Percentiles rank a stretch among this genome's conserved stretches.
phyloP scores from a whole-genome alignment of 2,113 vertebrate species.

The Myrmecobius fasciatus region DNA sequence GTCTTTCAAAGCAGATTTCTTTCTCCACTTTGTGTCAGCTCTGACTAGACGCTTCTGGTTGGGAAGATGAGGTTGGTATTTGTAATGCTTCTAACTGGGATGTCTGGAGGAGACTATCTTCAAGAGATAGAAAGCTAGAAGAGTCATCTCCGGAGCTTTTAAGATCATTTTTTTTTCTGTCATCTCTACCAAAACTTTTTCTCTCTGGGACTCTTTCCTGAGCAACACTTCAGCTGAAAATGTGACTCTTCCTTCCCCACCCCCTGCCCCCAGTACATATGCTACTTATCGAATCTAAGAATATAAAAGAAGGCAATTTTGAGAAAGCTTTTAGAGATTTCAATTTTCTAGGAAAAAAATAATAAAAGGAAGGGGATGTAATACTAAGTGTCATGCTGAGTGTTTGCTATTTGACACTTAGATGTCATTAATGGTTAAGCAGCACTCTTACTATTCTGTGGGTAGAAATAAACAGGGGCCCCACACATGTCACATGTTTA shows the following conservation, averaged over 20 bases:
- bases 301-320: conserved; percentile 75
- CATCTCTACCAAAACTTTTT: conserved; percentile 16
- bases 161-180: not conserved
- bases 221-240: conserved; percentile 76
- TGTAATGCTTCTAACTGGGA: not conserved
- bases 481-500: conserved; percentile 26
- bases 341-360: conserved; percentile 58
- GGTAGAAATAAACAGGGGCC: conserved; percentile 32
- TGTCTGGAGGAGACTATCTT: not conserved
- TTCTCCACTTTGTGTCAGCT: not conserved
- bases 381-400: conserved; percentile 23
- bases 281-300: conserved; percentile 78
- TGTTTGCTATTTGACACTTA: conserved; percentile 31
- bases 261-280: conserved; percentile 70
- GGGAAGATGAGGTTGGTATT: not conserved
- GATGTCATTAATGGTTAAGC: not conserved
- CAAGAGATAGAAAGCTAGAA: not conserved
- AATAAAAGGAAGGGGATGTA: not conserved
- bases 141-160: not conserved
- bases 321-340: conserved; percentile 75
- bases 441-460: not conserved
- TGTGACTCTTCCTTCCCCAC: conserved; percentile 50
- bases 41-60: not conserved
- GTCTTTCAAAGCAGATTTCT: conserved; percentile 24
- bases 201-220: conserved; percentile 64